These are phyloP conservation scores for Amiota mariae DNA, from an alignment of 2,888 invertebrate species.

Conservation along the genomic window DNA sequence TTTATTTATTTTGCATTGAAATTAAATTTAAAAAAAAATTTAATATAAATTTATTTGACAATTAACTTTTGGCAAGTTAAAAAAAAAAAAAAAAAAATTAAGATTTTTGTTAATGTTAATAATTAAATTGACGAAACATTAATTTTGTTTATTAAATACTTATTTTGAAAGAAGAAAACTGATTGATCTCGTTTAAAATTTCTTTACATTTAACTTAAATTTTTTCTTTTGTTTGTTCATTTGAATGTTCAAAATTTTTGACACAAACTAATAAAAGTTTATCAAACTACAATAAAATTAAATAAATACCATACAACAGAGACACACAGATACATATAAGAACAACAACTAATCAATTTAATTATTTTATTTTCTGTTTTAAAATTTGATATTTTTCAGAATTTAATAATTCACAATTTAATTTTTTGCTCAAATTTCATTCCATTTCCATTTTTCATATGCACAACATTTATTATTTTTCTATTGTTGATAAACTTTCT, in stretches of 20 bases:
- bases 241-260: neutral
- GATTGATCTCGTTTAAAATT: neutral
- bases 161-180: constrained; percentile 17
- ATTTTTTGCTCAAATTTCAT: neutral
- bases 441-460: neutral
- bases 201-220: neutral
- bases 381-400: neutral
- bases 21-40: neutral
- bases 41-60: constrained; percentile 13
- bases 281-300: neutral
- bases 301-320: too few relatives aligned
- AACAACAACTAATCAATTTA: too few relatives aligned
- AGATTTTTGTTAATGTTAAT: neutral
- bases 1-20: neutral
- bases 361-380: neutral
- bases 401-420: neutral
- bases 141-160: constrained; percentile 9
- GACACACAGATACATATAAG: too few relatives aligned
- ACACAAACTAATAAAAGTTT: constrained; percentile 5
- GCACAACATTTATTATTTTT: neutral
- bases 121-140: constrained; percentile 19
- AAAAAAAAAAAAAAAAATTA: neutral
- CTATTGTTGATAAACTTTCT: neutral
- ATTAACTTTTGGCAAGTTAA: constrained; percentile 28
- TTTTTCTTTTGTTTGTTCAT: neutral